phyloP scores from a whole-genome alignment of 1,140 invertebrate species.

The Elymnias hypermnestra region DNA sequence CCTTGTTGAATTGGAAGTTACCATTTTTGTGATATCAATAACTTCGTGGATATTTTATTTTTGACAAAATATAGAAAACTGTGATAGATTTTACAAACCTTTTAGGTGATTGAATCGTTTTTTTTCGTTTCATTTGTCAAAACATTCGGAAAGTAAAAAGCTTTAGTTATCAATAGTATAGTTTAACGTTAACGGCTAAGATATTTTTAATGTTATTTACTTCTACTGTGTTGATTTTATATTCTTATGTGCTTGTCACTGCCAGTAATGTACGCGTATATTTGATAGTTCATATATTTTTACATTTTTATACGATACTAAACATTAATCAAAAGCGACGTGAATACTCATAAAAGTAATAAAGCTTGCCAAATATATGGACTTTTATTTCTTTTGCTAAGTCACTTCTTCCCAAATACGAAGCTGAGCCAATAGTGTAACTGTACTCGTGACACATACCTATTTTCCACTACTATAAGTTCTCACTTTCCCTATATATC shows the following conservation, averaged over 20 bases:
- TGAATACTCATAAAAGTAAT: constrained; percentile 34
- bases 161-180: neutral
- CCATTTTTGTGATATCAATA: neutral
- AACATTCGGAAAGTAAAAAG: neutral
- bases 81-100: neutral
- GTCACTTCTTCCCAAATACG: neutral
- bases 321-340: constrained; percentile 15
- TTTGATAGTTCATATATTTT: constrained; percentile 9
- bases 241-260: neutral
- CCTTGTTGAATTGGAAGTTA: neutral
- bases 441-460: too few relatives aligned
- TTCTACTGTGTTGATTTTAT: neutral
- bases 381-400: constrained; percentile 22
- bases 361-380: constrained; percentile 38
- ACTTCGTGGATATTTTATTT: neutral
- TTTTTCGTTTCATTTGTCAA: too few relatives aligned
- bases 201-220: neutral
- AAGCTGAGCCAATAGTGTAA: neutral
- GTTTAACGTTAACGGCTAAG: neutral
- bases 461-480: too few relatives aligned
- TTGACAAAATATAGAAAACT: neutral
- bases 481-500: too few relatives aligned
- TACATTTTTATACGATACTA: constrained; percentile 23
- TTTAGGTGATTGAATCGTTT: too few relatives aligned
- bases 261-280: neutral